A percentile compares a stretch with the other conserved stretches of the same genome.
Evolutionary conservation across 2,797 vertebrate species (phyloP).

Genomic region (Peromyscus melanophrys): DNA sequence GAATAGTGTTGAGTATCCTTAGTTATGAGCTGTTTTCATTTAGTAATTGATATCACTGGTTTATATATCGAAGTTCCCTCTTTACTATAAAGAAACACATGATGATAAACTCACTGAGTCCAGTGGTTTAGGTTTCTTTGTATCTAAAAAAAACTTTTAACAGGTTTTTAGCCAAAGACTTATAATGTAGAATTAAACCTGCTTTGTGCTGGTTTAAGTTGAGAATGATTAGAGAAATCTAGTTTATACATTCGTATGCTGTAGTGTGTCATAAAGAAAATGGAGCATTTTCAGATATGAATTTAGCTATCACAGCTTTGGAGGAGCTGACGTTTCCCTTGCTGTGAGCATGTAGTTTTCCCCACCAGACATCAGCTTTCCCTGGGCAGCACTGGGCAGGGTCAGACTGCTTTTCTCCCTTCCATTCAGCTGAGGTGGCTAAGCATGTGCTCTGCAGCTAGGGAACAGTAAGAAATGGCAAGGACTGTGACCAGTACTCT

Average conservation of each 20-base stretch:
- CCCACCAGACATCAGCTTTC: background rate
- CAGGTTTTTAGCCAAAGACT: constrained; percentile 23
- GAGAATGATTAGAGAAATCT: constrained; percentile 24
- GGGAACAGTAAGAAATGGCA: background rate
- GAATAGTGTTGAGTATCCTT: constrained; percentile 26
- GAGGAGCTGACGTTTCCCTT: background rate
- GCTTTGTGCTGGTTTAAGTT: constrained; percentile 19
- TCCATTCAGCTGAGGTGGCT: background rate
- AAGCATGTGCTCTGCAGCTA: background rate
- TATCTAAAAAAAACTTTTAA: background rate
- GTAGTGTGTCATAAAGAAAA: background rate
- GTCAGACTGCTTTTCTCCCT: background rate
- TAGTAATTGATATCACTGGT: background rate
- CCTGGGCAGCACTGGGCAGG: background rate
- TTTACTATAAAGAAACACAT: constrained; percentile 31
- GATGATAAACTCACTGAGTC: background rate
- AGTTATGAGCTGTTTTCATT: background rate
- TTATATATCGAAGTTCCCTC: background rate
- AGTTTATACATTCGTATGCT: constrained; percentile 34
- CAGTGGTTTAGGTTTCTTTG: constrained; percentile 16
- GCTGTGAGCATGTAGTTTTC: background rate
- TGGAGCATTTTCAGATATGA: constrained; percentile 12
- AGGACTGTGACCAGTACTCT: background rate
- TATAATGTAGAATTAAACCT: constrained; percentile 45
- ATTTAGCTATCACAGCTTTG: constrained; percentile 21